Conservation (phyloP, 2,113 vertebrate genomes). For the Python bivittatus region DNA sequence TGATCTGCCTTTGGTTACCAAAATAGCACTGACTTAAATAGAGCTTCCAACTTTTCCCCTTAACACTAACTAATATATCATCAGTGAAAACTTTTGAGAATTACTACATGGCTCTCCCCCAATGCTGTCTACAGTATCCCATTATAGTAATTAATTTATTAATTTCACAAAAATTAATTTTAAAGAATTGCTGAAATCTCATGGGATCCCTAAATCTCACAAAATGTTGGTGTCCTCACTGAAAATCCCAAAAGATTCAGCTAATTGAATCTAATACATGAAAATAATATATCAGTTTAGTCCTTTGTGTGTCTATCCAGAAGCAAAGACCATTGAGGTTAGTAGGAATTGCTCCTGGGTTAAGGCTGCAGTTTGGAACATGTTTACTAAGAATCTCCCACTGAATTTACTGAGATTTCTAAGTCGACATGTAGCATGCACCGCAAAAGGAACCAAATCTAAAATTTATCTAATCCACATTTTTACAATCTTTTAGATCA, state of each 20-base stretch:
- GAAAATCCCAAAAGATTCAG: too few species aligned
- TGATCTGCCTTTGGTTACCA: background rate
- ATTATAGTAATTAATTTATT: background rate
- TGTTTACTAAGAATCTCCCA: background rate
- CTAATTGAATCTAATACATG: background rate
- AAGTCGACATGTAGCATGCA: background rate
- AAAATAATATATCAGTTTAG: background rate
- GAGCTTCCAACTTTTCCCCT: background rate
- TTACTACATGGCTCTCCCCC: background rate
- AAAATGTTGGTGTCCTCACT: too few species aligned
- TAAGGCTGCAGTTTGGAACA: background rate
- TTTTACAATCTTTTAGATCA: conserved; percentile 76
- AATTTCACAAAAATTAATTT: background rate
- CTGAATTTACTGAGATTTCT: background rate
- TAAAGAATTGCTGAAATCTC: background rate
- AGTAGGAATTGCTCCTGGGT: background rate
- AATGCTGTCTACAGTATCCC: background rate
- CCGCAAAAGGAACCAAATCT: background rate
- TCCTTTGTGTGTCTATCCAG: background rate
- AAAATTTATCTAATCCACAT: fast-evolving
- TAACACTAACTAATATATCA: background rate
- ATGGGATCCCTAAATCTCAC: background rate
- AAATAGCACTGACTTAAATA: background rate
- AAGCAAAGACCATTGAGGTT: background rate
- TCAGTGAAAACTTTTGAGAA: background rate